Percentiles rank a stretch among this genome's conserved stretches.
These are phyloP conservation scores for Mus minutoides DNA, from an alignment of 2,797 vertebrate genomes.

Conservation along the genomic window DNA sequence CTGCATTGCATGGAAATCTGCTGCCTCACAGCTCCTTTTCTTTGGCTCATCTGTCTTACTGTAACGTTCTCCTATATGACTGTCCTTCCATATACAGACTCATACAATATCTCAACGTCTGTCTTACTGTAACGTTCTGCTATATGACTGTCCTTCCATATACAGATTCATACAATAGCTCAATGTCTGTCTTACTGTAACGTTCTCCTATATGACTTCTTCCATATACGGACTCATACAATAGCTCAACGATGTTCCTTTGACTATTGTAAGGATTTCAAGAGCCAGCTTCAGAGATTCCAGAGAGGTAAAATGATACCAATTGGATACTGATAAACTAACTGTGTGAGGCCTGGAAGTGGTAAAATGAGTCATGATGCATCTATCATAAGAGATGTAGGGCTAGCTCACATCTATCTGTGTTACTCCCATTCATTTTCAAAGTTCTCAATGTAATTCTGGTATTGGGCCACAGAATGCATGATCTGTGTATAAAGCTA, in stretches of 20 bases:
- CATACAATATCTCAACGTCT: not conserved
- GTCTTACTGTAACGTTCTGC: not conserved
- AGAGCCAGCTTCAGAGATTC: not conserved
- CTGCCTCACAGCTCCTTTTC: conserved; percentile 2
- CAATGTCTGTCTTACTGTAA: not conserved
- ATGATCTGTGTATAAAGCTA: not conserved
- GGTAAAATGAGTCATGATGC: not conserved
- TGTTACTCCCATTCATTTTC: conserved; percentile 22
- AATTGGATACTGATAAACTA: conserved; percentile 12
- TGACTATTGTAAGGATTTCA: not conserved
- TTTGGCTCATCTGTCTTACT: conserved; percentile 20
- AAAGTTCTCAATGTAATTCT: not conserved
- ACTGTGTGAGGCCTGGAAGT: not conserved
- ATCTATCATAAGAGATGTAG: not conserved
- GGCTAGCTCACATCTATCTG: not conserved
- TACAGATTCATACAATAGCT: not conserved
- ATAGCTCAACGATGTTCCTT: not conserved
- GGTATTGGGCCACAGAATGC: not conserved
- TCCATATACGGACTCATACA: not conserved
- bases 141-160: not conserved
- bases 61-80: not conserved
- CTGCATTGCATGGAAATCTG: not conserved
- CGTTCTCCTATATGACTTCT: not conserved
- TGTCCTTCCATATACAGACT: not conserved
- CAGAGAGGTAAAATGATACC: not conserved